Base-by-base conservation (phyloP, 2,113 vertebrate species). In the Dendrocopos noguchii region DNA sequence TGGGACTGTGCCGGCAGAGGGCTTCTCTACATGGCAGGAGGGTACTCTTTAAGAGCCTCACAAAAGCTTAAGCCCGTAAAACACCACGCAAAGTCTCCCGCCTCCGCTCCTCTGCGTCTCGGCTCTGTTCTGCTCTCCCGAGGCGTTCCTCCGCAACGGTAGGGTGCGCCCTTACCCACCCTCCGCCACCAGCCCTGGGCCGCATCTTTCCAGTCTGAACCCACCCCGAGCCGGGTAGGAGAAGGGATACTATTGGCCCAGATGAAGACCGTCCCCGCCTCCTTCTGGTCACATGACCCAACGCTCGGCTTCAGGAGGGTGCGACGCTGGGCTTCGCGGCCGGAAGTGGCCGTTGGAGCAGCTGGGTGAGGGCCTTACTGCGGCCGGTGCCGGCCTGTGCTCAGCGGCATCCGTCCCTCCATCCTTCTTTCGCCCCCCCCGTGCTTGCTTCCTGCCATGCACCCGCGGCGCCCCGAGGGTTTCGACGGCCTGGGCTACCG, bases 401-500 rank as follows among this genome's bases (percentile, higher is more conserved):
- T 21, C 18, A 7, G 33, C 8, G 14, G 3, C 19, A 15, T 39
- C 29, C 24, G 55, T 18, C 27, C 10, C 22, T 52, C 50, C 47
- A 50, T n/a, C 7, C 5, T 31, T 15, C 13, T 2, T n/a, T n/a
- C 56, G 10, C 12, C 11, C 7, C 20, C 9, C 6, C 1, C 17
- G 12, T 6, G 53, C 7, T 9, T 17, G 42, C 8, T 16, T 31
- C 28, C 53, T 15, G 70, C 67, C 28, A 99, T 99, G 99, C 98
- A 98, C 94, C 98, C 98, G 94, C 98, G 98, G 67, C 98, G 99
- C 74, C 99, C 99, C 20, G 98, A 99, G 15, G 98, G 98, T 80
- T 99, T 99, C 92, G 99, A 99, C 56, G 98, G 99, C 90, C 97
- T 98, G 90, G 98, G 98, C 85, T 99, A 98, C 94, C 97, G 98